These are phyloP conservation scores for Acanthurus lineatus DNA, from an alignment of 2,797 vertebrate genomes.

Conservation along the genomic window DNA sequence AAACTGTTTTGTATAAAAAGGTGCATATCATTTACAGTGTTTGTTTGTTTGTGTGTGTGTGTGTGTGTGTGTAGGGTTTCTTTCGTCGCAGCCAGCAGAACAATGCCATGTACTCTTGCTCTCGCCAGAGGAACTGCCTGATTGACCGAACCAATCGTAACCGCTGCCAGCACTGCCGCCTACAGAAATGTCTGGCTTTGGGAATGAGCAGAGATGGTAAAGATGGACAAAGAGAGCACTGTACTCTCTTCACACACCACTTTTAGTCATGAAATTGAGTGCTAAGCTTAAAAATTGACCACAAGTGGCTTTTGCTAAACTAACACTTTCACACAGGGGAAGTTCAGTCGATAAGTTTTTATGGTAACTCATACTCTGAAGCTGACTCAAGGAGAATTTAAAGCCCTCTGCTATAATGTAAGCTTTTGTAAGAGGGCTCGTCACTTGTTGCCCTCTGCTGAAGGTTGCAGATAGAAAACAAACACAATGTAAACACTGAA, in stretches of 20 bases:
- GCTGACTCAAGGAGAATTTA: slow-evolving; percentile 40
- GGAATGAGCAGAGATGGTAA: slow-evolving; percentile 96
- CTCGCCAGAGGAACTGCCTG: slow-evolving; percentile 93
- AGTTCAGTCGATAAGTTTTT: background rate
- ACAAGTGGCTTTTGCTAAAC: background rate
- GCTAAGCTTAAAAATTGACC: background rate
- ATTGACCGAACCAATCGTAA: slow-evolving; percentile 95
- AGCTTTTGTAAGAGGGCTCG: slow-evolving; percentile 28
- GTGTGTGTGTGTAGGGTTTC: slow-evolving; percentile 86
- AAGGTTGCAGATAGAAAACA: slow-evolving; percentile 20
- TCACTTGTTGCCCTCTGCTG: slow-evolving; percentile 1
- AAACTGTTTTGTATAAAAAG: background rate
- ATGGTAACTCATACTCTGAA: slow-evolving; percentile 20
- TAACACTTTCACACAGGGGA: background rate
- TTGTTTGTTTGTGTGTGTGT: slow-evolving; percentile 7
- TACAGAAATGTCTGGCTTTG: slow-evolving; percentile 93
- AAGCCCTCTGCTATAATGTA: slow-evolving; percentile 11
- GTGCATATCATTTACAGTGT: slow-evolving; percentile 8
- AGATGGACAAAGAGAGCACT: slow-evolving; percentile 29
- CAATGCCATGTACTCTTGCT: slow-evolving; percentile 95
- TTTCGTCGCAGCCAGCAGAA: slow-evolving; percentile 96
- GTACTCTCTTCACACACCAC: background rate
- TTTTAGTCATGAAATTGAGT: background rate
- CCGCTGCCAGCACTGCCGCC: slow-evolving; percentile 94
- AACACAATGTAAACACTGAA: slow-evolving; percentile 12